Conservation (phyloP, 2,888 invertebrate genomes). For the Cantharis rufa region DNA sequence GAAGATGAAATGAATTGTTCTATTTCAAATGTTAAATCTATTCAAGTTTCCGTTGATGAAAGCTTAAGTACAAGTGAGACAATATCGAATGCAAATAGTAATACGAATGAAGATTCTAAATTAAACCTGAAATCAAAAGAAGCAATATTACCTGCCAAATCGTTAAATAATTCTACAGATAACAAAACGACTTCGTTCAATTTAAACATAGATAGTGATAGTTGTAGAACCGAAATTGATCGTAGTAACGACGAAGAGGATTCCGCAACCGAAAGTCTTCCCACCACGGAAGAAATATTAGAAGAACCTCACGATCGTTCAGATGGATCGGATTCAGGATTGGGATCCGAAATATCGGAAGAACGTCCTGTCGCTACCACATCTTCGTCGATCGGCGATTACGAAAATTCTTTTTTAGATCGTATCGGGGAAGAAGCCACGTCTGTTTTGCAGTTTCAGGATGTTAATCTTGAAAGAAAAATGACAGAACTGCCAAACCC, state of each 20-base stretch:
- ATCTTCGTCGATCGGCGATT: slow-evolving; percentile 48
- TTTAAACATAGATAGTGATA: background rate
- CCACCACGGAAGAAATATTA: slow-evolving; percentile 60
- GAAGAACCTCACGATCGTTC: slow-evolving; percentile 71
- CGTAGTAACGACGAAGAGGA: slow-evolving; percentile 65
- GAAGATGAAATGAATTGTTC: slow-evolving; percentile 14
- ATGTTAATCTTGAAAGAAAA: slow-evolving; percentile 6
- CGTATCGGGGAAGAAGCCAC: slow-evolving; percentile 43
- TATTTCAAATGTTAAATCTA: slow-evolving; percentile 29
- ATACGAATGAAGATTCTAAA: slow-evolving; percentile 45
- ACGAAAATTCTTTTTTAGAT: slow-evolving; percentile 60
- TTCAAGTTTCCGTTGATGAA: slow-evolving; percentile 34
- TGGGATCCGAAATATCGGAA: slow-evolving; percentile 75
- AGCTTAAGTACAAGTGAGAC: slow-evolving; percentile 38
- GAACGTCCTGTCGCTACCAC: slow-evolving; percentile 52
- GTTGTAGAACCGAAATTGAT: slow-evolving; percentile 58
- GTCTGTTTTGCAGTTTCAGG: slow-evolving; percentile 14
- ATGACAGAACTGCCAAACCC: background rate
- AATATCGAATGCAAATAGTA: slow-evolving; percentile 33
- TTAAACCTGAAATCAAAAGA: slow-evolving; percentile 43
- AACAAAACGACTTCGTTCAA: background rate
- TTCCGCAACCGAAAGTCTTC: slow-evolving; percentile 66
- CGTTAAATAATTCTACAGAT: background rate
- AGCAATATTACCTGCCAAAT: slow-evolving; percentile 31
- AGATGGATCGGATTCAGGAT: slow-evolving; percentile 83